Percentiles rank a stretch among this genome's conserved stretches.
Conservation (phyloP, 1,140 invertebrate genomes). For the Ridgeia piscesae region DNA sequence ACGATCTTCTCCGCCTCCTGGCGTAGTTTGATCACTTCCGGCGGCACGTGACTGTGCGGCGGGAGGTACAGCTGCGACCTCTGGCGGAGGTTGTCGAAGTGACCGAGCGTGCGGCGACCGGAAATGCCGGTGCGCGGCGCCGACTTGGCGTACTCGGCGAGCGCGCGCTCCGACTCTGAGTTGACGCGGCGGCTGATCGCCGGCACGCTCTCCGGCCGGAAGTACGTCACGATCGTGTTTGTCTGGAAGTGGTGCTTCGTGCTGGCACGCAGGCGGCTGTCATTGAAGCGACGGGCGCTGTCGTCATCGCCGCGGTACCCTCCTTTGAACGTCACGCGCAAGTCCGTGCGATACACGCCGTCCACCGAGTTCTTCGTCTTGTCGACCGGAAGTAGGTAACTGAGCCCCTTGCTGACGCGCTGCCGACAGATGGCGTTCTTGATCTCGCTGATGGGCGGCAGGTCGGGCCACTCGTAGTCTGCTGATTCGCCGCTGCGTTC, state of each 20-base stretch:
- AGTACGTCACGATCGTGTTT: slow-evolving; percentile 40
- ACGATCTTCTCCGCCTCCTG: slow-evolving; percentile 48
- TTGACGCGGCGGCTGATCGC: slow-evolving; percentile 35
- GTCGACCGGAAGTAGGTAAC: slow-evolving; percentile 50
- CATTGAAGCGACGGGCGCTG: slow-evolving; percentile 39
- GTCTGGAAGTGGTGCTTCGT: slow-evolving; percentile 44
- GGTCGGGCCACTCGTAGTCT: slow-evolving; percentile 28
- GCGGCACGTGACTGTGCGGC: slow-evolving; percentile 40
- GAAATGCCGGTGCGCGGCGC: slow-evolving; percentile 40
- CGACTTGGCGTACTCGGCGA: slow-evolving; percentile 37
- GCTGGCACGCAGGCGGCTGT: slow-evolving; percentile 40
- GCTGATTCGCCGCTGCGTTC: neutral
- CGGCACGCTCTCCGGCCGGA: slow-evolving; percentile 33
- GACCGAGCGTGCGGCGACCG: slow-evolving; percentile 32
- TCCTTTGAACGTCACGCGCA: slow-evolving; percentile 50
- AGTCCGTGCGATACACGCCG: slow-evolving; percentile 44
- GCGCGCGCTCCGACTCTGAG: slow-evolving; percentile 41
- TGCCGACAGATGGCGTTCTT: slow-evolving; percentile 49
- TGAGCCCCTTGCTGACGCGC: slow-evolving; percentile 45
- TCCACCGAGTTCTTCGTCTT: slow-evolving; percentile 48
- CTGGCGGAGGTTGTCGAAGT: slow-evolving; percentile 25
- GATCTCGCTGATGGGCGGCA: slow-evolving; percentile 46
- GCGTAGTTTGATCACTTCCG: slow-evolving; percentile 41
- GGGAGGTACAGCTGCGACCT: slow-evolving; percentile 44
- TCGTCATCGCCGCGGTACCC: slow-evolving; percentile 37